Evolutionary conservation across 1,140 invertebrate species (phyloP).

Genomic region (Lycorma delicatula): DNA sequence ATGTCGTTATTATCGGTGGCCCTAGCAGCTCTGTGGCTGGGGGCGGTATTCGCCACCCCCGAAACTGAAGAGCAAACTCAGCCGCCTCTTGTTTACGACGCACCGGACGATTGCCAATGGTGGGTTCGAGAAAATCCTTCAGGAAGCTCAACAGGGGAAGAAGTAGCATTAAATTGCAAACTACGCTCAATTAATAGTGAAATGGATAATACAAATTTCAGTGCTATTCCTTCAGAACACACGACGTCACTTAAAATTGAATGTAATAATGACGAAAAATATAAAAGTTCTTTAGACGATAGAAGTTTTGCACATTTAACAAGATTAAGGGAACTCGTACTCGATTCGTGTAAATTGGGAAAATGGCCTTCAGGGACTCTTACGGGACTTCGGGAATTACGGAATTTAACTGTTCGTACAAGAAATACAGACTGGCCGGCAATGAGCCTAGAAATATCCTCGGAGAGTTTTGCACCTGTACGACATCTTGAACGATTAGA

Average conservation of each 20-base stretch:
- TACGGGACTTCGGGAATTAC: constrained; percentile 59
- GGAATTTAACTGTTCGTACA: constrained; percentile 72
- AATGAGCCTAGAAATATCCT: constrained; percentile 66
- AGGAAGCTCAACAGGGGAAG: constrained; percentile 38
- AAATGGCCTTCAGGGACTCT: constrained; percentile 65
- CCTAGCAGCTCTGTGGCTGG: too few species aligned
- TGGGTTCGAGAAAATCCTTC: constrained; percentile 35
- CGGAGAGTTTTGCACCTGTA: constrained; percentile 59
- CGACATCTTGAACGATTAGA: constrained; percentile 71
- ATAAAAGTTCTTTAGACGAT: constrained; percentile 61
- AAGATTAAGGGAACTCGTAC: constrained; percentile 62
- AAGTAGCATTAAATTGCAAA: constrained; percentile 69
- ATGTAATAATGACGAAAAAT: constrained; percentile 66
- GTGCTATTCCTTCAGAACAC: constrained; percentile 72
- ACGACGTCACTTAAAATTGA: constrained; percentile 68
- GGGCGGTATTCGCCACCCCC: background rate
- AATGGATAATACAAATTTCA: constrained; percentile 79
- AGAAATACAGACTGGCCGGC: constrained; percentile 68
- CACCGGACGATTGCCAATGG: constrained; percentile 75
- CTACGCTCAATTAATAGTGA: constrained; percentile 70
- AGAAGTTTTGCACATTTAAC: constrained; percentile 69
- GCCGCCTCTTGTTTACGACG: constrained; percentile 51
- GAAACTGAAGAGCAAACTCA: constrained; percentile 8
- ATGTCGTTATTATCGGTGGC: too few species aligned
- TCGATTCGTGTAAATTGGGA: constrained; percentile 77